phyloP scores from a whole-genome alignment of 2,888 invertebrate species.

The Drosophila prolongata region DNA sequence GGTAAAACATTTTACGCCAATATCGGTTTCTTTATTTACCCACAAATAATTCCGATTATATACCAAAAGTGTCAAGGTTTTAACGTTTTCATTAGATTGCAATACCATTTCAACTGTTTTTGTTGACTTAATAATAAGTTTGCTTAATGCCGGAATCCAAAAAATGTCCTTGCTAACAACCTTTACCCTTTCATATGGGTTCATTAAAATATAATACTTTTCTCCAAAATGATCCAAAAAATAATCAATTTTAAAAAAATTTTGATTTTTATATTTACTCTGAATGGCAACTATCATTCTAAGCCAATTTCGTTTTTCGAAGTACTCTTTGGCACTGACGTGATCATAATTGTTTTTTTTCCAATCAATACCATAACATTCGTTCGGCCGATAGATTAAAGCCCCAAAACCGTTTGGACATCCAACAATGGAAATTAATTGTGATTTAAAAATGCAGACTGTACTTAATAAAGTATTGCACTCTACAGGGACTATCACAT shows the following conservation, averaged over 20 bases:
- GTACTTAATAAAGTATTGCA: slow-evolving; percentile 62
- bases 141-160: slow-evolving; percentile 53
- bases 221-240: slow-evolving; percentile 31
- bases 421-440: slow-evolving; percentile 57
- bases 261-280: not conserved
- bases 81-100: slow-evolving; percentile 50
- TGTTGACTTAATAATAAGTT: slow-evolving; percentile 33
- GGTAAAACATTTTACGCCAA: slow-evolving; percentile 87
- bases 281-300: slow-evolving; percentile 47
- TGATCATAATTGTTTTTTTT: slow-evolving; percentile 10
- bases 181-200: slow-evolving; percentile 50
- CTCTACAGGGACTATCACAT: slow-evolving; percentile 51
- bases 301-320: slow-evolving; percentile 57
- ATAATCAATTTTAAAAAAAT: slow-evolving; percentile 48
- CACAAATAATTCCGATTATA: slow-evolving; percentile 86
- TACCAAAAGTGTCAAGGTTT: slow-evolving; percentile 85
- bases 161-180: slow-evolving; percentile 21
- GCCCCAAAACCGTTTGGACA: slow-evolving; percentile 72
- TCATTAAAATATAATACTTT: slow-evolving; percentile 60
- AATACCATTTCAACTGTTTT: slow-evolving; percentile 63
- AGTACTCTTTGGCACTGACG: slow-evolving; percentile 61
- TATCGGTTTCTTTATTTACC: slow-evolving; percentile 75
- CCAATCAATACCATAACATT: slow-evolving; percentile 76
- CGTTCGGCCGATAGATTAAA: slow-evolving; percentile 68
- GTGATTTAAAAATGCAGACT: slow-evolving; percentile 70